Evolutionary conservation across 2,888 invertebrate species (phyloP), one percentile per base, ranked within the genome.

Genomic region (Tipula lateralis): DNA sequence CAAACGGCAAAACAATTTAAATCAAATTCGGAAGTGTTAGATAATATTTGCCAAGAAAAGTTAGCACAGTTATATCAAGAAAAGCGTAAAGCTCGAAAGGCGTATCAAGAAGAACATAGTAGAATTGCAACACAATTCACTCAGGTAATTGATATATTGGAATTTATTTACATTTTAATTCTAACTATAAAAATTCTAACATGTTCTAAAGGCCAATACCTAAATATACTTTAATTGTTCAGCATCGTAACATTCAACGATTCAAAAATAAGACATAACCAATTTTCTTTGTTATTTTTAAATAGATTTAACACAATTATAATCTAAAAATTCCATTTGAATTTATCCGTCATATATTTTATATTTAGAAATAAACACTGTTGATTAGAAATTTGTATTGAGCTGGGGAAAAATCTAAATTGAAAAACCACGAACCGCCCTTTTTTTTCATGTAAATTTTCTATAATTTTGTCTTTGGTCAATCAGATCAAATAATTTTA

Each of bases 91-190:
- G 94, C 96, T 3, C 93, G 96, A 87, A 97, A 97, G 90, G 91
- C 93, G 84, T 97, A 97, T 89, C 95, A 96, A 88, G 98, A 98
- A 88, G 97, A 98, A 88, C 95, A 97, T 88, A 92, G 93, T 85
- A 94, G 96, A 89, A 95, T 97, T 87, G 94, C 95, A 84, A 93
- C 94, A 85, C 95, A 96, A 88, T 94, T 96, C 88, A 93, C 94
- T 87, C 95, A 95, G 92, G 96, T 95, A 90, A 16, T n/a, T n/a
- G n/a, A n/a, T n/a, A n/a, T 1, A 39, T 39, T 39, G 39, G 13
- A 13, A 39, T 39, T 39, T 13, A 13, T 39, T 39, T 39, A 12
- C 3, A n/a, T 16, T 44, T n/a, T 1, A n/a, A 44, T 7, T 44
- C 0, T n/a, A 24, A 24, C 24, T 7, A 19, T 24, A 66, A 9